Conservation (phyloP, 2,113 vertebrate genomes). For the Girardinichthys multiradiatus region DNA sequence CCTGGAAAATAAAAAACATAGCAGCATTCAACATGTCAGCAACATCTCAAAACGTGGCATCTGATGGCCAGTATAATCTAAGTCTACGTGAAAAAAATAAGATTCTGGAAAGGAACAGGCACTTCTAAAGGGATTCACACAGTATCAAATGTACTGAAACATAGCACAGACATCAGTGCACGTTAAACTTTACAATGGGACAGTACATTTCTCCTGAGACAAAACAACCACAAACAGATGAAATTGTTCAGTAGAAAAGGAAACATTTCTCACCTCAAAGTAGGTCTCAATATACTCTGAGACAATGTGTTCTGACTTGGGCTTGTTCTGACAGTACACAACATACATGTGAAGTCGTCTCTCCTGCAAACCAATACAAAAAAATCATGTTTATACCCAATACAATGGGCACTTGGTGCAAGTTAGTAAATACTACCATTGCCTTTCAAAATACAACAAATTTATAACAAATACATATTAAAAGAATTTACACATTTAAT, state of each 20-base stretch:
- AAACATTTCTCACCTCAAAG: constrained; percentile 86
- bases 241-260: neutral
- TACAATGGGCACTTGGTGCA: constrained; percentile 8
- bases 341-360: constrained; percentile 94
- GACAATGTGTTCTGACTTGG: constrained; percentile 92
- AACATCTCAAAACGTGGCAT: constrained; percentile 3
- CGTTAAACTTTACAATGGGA: neutral
- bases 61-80: constrained; percentile 6
- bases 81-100: neutral
- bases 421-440: neutral
- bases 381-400: constrained; percentile 11
- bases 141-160: neutral
- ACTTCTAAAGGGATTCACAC: constrained; percentile 12
- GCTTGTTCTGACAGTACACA: constrained; percentile 96
- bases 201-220: neutral
- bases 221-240: neutral
- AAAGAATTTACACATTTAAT: neutral
- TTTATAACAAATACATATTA: neutral
- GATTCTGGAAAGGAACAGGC: constrained; percentile 40
- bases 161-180: constrained; percentile 8
- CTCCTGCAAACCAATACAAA: constrained; percentile 79
- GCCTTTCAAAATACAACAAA: neutral
- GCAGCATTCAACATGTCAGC: constrained; percentile 34
- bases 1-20: constrained; percentile 71
- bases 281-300: constrained; percentile 94